phyloP scores from a whole-genome alignment of 2,797 vertebrate species.

The Brotula barbata region DNA sequence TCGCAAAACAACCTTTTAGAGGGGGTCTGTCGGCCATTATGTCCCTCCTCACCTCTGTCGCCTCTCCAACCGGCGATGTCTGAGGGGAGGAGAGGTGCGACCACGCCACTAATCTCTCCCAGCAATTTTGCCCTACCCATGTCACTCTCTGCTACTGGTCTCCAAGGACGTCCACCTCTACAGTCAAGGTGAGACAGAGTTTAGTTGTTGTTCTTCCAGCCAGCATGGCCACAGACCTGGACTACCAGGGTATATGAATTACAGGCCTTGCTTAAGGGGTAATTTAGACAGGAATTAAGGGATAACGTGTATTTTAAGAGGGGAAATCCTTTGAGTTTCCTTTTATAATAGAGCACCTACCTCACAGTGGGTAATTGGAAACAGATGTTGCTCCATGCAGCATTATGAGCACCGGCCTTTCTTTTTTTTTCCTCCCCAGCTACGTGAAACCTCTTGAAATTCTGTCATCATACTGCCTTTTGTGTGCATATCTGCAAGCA shows the following conservation, averaged over 20 bases:
- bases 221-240: slow-evolving; percentile 55
- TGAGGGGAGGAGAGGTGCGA: slow-evolving; percentile 65
- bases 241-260: slow-evolving; percentile 71
- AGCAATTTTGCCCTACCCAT: slow-evolving; percentile 41
- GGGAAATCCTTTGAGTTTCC: slow-evolving; percentile 80
- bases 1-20: slow-evolving; percentile 75
- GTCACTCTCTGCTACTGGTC: slow-evolving; percentile 48
- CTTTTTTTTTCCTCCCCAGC: slow-evolving; percentile 29
- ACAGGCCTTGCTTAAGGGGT: slow-evolving; percentile 77
- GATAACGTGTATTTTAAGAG: slow-evolving; percentile 77
- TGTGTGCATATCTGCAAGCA: slow-evolving; percentile 47
- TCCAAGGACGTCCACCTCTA: slow-evolving; percentile 60
- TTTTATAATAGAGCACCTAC: slow-evolving; percentile 77
- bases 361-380: slow-evolving; percentile 77
- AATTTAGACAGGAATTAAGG: slow-evolving; percentile 80
- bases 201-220: slow-evolving; percentile 42
- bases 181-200: slow-evolving; percentile 70
- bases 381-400: slow-evolving; percentile 77
- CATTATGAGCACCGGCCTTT: slow-evolving; percentile 53
- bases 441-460: slow-evolving; percentile 73
- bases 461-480: slow-evolving; percentile 72
- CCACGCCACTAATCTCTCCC: slow-evolving; percentile 57
- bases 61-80: slow-evolving; percentile 57
- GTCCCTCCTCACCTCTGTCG: slow-evolving; percentile 70
- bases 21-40: slow-evolving; percentile 63